Evolutionary conservation across 2,888 invertebrate species (phyloP).

Genomic region (Tupiocoris notatus): DNA sequence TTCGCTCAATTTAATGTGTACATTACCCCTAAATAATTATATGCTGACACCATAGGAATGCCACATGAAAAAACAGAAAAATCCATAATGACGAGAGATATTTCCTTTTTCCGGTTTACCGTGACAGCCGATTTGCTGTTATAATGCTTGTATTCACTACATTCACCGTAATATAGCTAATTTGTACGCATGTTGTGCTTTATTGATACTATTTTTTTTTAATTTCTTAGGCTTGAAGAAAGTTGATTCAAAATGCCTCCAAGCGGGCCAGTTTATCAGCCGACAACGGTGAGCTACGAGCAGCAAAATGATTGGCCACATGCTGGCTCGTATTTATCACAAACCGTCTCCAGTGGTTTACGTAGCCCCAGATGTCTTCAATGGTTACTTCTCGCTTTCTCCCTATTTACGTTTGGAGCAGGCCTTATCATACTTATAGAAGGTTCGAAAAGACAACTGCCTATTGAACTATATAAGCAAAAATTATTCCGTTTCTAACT

Average conservation of each 20-base stretch:
- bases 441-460: constrained; percentile 4
- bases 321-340: constrained; percentile 52
- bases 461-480: not conserved
- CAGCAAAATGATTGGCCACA: constrained; percentile 53
- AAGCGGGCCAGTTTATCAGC: constrained; percentile 71
- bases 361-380: constrained; percentile 51
- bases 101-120: too few relatives aligned
- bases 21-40: too few relatives aligned
- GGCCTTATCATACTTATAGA: constrained; percentile 49
- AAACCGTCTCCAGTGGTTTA: constrained; percentile 49
- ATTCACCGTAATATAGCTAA: too few relatives aligned
- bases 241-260: constrained; percentile 64
- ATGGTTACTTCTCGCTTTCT: constrained; percentile 51
- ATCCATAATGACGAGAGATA: too few relatives aligned
- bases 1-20: too few relatives aligned
- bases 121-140: too few relatives aligned
- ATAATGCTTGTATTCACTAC: too few relatives aligned
- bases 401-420: constrained; percentile 52
- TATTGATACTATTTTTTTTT: too few relatives aligned
- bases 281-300: constrained; percentile 75
- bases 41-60: too few relatives aligned
- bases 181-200: too few relatives aligned
- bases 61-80: too few relatives aligned
- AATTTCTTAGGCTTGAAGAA: too few relatives aligned
- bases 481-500: not conserved